Conservation (phyloP, 2,113 vertebrate genomes). For the Aleadryas rufinucha region DNA sequence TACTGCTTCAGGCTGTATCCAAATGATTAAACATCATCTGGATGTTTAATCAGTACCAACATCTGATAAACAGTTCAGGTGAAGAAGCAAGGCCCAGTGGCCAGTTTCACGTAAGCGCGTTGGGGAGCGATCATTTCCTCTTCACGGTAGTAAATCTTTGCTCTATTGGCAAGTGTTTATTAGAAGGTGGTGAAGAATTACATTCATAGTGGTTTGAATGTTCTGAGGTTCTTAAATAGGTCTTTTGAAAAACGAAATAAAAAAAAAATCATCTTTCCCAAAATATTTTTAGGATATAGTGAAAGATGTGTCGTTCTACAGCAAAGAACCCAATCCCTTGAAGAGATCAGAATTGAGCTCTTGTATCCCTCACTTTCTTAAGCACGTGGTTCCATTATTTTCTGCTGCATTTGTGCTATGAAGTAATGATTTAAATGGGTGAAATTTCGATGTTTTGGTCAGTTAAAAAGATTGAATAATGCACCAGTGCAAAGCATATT, state of each 20-base stretch:
- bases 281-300: neutral
- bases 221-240: neutral
- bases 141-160: neutral
- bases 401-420: neutral
- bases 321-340: neutral
- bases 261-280: neutral
- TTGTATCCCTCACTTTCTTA: neutral
- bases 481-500: neutral
- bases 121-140: neutral
- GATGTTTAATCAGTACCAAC: no score
- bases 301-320: fast-evolving
- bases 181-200: neutral
- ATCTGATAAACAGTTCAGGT: neutral
- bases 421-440: neutral
- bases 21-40: no score
- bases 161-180: neutral
- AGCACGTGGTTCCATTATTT: neutral
- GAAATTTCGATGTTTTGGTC: neutral
- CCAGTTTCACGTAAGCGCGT: fast-evolving
- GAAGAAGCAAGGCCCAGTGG: neutral
- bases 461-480: neutral
- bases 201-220: neutral
- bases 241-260: neutral
- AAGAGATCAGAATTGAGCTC: neutral
- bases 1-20: no score